A percentile compares a stretch with the other conserved stretches of the same genome.
Evolutionary conservation across 2,797 vertebrate species (phyloP).

Genomic region (Pantherophis vulpinus): DNA sequence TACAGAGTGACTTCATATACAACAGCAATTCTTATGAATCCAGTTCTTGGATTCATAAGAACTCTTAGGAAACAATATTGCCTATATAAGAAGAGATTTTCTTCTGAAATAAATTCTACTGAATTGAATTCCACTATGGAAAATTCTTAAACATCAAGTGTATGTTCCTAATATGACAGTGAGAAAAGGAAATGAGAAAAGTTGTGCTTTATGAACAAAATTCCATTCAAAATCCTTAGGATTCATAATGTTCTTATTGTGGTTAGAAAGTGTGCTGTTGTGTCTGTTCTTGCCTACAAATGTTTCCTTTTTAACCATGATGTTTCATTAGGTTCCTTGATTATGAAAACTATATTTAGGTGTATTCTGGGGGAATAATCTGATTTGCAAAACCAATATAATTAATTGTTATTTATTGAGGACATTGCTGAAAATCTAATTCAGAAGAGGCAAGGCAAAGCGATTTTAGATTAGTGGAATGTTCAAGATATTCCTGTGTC

Average conservation of each 20-base stretch:
- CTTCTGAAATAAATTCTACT: background rate
- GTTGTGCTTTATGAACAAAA: background rate
- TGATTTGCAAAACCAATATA: background rate
- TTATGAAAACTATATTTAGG: background rate
- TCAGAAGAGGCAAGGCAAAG: background rate
- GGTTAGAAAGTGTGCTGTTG: background rate
- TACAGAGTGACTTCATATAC: background rate
- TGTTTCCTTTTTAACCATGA: background rate
- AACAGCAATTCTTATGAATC: background rate
- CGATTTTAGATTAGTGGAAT: background rate
- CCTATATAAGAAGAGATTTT: background rate
- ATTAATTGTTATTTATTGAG: background rate
- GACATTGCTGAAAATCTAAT: background rate
- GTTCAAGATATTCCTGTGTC: background rate
- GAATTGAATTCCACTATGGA: background rate
- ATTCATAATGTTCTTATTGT: background rate
- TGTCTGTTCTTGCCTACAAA: background rate
- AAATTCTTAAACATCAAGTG: background rate
- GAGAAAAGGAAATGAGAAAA: background rate
- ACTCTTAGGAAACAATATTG: background rate
- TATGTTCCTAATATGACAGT: background rate
- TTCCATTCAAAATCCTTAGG: background rate
- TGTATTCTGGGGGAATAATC: background rate
- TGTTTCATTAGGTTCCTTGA: background rate
- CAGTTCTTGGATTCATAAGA: background rate